Conservation (phyloP, 2,888 invertebrate species). For the Cerastis leucographa region DNA sequence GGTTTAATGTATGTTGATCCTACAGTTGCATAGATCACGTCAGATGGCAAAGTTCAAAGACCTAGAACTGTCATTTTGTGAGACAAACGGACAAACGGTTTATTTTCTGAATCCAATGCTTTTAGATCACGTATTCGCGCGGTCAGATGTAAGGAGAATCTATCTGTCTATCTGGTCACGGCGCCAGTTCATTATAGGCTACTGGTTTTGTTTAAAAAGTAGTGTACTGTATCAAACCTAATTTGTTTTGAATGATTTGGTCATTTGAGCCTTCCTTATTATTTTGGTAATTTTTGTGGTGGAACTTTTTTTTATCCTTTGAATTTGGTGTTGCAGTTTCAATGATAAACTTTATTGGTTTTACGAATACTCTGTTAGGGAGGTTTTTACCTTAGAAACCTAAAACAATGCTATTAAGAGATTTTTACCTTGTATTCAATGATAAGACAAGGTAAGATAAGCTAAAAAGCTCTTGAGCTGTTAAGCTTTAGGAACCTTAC, state of each 20-base stretch:
- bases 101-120: constrained; percentile 61
- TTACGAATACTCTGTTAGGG: neutral
- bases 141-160: constrained; percentile 67
- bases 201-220: constrained; percentile 32
- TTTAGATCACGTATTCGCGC: constrained; percentile 71
- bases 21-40: constrained; percentile 54
- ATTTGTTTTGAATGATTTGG: constrained; percentile 29
- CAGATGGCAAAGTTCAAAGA: constrained; percentile 68
- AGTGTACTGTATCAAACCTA: constrained; percentile 14
- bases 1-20: constrained; percentile 48
- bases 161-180: constrained; percentile 33
- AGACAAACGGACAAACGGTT: constrained; percentile 65
- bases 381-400: neutral
- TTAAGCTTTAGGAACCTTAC: neutral
- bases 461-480: neutral
- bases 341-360: neutral
- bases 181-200: constrained; percentile 31
- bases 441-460: neutral
- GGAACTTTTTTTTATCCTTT: neutral
- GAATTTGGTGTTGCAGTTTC: neutral
- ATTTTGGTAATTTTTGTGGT: constrained; percentile 19
- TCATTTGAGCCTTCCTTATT: constrained; percentile 15
- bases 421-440: neutral
- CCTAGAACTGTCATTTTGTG: constrained; percentile 65
- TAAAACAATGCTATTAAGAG: neutral